A percentile compares a stretch with the other conserved stretches of the same genome.
phyloP scores from a whole-genome alignment of 2,888 invertebrate genomes.

The Dasysyrphus albostriatus region DNA sequence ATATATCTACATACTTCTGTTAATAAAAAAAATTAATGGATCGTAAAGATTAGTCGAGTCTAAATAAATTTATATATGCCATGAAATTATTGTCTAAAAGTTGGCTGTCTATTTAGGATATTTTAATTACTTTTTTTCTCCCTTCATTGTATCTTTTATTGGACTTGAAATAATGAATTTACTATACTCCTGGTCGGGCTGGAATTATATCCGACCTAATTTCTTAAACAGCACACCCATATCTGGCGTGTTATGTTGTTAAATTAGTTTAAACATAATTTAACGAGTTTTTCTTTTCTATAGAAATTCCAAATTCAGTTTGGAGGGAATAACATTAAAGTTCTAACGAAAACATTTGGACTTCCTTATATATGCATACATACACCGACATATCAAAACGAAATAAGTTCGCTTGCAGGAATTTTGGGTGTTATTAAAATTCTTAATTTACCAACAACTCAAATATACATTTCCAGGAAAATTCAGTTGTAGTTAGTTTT shows the following conservation, averaged over 20 bases:
- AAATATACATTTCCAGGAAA: not conserved
- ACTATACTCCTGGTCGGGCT: not conserved
- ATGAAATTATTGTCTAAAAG: not conserved
- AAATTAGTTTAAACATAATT: slow-evolving; percentile 15
- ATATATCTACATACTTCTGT: not conserved
- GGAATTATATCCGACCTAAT: slow-evolving; percentile 22
- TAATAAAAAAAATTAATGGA: not conserved
- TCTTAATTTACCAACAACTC: not conserved
- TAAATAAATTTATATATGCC: not conserved
- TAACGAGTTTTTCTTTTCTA: not conserved
- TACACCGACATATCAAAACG: not conserved
- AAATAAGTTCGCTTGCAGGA: not conserved
- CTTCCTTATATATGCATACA: not conserved
- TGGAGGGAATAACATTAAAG: not conserved
- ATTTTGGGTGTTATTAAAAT: not conserved
- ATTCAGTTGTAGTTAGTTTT: not conserved
- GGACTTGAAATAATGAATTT: not conserved
- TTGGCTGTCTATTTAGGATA: slow-evolving; percentile 17
- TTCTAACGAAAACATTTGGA: not conserved
- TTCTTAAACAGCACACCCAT: slow-evolving; percentile 10
- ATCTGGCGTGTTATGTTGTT: slow-evolving; percentile 15
- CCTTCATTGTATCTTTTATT: not conserved
- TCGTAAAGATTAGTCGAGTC: slow-evolving; percentile 20
- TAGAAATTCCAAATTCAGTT: not conserved
- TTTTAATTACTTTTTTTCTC: slow-evolving; percentile 22